phyloP scores from a whole-genome alignment of 2,888 invertebrate species.

The Sympetrum striolatum region DNA sequence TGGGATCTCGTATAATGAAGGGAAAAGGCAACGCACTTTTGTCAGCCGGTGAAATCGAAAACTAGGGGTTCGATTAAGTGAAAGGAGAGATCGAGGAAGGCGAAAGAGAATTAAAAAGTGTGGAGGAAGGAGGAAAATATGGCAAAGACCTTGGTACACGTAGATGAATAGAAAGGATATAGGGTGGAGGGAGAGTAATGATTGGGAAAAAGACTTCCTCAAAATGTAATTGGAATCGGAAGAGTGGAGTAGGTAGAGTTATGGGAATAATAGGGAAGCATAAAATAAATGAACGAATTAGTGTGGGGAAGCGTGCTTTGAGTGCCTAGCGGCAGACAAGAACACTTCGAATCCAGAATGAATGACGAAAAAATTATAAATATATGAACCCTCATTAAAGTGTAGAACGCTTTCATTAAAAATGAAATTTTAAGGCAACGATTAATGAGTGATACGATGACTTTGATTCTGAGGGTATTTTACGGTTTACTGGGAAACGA shows the following conservation, averaged over 20 bases:
- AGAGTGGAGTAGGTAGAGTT: not conserved
- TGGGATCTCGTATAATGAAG: not conserved
- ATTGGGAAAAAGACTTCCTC: not conserved
- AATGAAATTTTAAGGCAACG: too few relatives aligned
- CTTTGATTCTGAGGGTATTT: too few relatives aligned
- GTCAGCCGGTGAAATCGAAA: not conserved
- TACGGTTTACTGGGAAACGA: too few relatives aligned
- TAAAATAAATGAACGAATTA: not conserved
- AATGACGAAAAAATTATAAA: too few relatives aligned
- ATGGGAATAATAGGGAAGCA: not conserved
- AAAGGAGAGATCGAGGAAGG: not conserved
- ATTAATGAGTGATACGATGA: too few relatives aligned
- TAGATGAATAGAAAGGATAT: not conserved
- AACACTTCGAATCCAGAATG: too few relatives aligned
- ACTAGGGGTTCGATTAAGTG: not conserved
- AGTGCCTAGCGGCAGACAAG: too few relatives aligned
- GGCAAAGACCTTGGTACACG: not conserved
- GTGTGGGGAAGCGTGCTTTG: not conserved
- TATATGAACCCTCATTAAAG: too few relatives aligned
- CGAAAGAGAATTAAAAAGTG: not conserved
- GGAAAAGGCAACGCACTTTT: not conserved
- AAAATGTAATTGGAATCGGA: not conserved
- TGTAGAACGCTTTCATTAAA: too few relatives aligned
- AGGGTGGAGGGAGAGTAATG: not conserved
- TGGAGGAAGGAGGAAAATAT: not conserved